phyloP scores from a whole-genome alignment of 1,140 invertebrate genomes.

The Heliothis subflexa region DNA sequence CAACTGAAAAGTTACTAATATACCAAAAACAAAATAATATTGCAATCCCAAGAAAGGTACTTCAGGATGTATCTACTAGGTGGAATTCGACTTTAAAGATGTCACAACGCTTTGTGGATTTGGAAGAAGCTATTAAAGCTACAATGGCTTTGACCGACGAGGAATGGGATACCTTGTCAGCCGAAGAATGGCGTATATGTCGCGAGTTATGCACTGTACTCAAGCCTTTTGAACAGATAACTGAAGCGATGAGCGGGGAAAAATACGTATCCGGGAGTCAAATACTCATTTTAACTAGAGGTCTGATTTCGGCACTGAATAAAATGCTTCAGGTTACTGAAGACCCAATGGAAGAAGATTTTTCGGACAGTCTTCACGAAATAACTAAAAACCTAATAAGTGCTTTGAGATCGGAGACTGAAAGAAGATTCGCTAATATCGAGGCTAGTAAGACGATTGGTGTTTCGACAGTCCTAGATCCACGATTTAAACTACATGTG shows the following conservation, averaged over 20 bases:
- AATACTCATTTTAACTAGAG: conserved; percentile 49
- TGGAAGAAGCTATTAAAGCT: conserved; percentile 34
- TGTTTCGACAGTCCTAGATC: conserved; percentile 28
- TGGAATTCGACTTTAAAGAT: conserved; percentile 32
- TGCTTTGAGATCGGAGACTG: conserved; percentile 33
- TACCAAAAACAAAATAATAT: conserved; percentile 28
- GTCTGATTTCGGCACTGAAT: conserved; percentile 43
- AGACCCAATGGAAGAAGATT: conserved; percentile 41
- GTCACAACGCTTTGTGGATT: conserved; percentile 22
- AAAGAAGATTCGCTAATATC: conserved; percentile 35
- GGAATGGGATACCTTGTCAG: conserved; percentile 18
- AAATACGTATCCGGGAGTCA: conserved; percentile 44
- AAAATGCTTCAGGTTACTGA: conserved; percentile 44
- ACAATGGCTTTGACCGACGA: conserved; percentile 31
- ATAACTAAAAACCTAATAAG: conserved; percentile 19
- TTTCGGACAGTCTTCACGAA: conserved; percentile 34
- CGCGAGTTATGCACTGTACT: conserved; percentile 27
- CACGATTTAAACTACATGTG: conserved; percentile 37
- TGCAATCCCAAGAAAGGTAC: conserved; percentile 24
- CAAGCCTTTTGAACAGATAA: conserved; percentile 35
- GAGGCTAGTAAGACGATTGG: conserved; percentile 38
- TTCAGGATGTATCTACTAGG: conserved; percentile 27
- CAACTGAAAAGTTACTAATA: conserved; percentile 21
- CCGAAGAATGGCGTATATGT: conserved; percentile 35
- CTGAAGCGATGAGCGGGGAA: conserved; percentile 40